Evolutionary conservation across 1,140 invertebrate species (phyloP).

Genomic region (Brachionus rubens): DNA sequence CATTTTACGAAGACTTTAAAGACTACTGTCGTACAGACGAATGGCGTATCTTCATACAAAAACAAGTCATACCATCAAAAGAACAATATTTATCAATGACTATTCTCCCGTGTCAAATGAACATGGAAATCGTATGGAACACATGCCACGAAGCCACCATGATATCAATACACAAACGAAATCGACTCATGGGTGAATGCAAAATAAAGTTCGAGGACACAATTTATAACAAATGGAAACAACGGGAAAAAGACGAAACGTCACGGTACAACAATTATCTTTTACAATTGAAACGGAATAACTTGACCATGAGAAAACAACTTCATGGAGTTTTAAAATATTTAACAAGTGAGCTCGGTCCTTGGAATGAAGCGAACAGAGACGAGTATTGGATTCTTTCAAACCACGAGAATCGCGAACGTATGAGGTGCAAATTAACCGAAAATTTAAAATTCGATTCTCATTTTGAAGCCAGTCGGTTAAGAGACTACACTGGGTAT

Average conservation of each 20-base stretch:
- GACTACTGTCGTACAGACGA: conserved; percentile 63
- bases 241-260: background rate
- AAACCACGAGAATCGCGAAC: conserved; percentile 66
- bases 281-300: background rate
- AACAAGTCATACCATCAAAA: conserved; percentile 51
- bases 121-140: conserved; percentile 65
- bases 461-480: conserved; percentile 66
- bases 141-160: conserved; percentile 66
- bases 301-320: conserved; percentile 43
- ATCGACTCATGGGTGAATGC: conserved; percentile 64
- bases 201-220: conserved; percentile 65
- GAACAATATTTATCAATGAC: conserved; percentile 48
- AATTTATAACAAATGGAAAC: conserved; percentile 41
- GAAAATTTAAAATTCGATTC: conserved; percentile 64
- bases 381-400: conserved; percentile 64
- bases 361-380: conserved; percentile 6
- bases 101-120: conserved; percentile 42
- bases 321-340: background rate
- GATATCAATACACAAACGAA: conserved; percentile 64
- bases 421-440: conserved; percentile 68
- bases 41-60: conserved; percentile 65
- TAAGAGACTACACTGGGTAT: conserved; percentile 66
- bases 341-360: conserved; percentile 41
- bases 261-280: conserved; percentile 32
- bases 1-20: conserved; percentile 68